Conservation (phyloP, 37 sponge, comb jelly and placozoan genomes). For the Diacarnus erythraeanus region DNA sequence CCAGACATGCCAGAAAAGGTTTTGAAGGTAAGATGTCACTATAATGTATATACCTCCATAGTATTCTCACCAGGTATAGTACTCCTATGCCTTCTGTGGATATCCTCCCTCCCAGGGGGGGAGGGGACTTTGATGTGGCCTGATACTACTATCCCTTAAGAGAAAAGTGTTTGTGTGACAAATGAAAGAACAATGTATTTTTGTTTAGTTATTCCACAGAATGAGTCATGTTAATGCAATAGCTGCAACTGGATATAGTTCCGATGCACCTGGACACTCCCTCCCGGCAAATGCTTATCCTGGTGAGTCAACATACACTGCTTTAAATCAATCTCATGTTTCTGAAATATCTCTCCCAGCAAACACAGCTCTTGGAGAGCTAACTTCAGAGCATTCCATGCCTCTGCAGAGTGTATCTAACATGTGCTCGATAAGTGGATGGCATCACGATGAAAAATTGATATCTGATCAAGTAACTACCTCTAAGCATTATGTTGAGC, state of each 20-base stretch:
- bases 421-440: neutral
- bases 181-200: too few species aligned
- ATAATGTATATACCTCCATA: neutral
- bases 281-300: too few species aligned
- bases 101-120: too few species aligned
- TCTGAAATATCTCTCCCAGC: neutral
- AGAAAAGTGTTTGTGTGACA: too few species aligned
- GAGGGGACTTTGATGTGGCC: too few species aligned
- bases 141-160: too few species aligned
- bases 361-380: neutral
- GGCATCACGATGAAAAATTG: neutral
- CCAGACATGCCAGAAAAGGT: constrained; percentile 38
- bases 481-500: too few species aligned
- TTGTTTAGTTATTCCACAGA: constrained; percentile 2
- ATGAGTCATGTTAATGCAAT: constrained; percentile 6
- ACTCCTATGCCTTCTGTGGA: too few species aligned
- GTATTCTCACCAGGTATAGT: neutral
- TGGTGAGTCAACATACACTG: neutral
- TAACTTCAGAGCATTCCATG: neutral
- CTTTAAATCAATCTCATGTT: neutral
- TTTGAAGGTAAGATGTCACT: constrained; percentile 7
- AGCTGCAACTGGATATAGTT: neutral
- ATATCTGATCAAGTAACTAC: neutral
- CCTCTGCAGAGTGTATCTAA: neutral
- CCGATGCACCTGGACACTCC: neutral